Conservation (phyloP, 2,113 vertebrate species). For the Caracal caracal region DNA sequence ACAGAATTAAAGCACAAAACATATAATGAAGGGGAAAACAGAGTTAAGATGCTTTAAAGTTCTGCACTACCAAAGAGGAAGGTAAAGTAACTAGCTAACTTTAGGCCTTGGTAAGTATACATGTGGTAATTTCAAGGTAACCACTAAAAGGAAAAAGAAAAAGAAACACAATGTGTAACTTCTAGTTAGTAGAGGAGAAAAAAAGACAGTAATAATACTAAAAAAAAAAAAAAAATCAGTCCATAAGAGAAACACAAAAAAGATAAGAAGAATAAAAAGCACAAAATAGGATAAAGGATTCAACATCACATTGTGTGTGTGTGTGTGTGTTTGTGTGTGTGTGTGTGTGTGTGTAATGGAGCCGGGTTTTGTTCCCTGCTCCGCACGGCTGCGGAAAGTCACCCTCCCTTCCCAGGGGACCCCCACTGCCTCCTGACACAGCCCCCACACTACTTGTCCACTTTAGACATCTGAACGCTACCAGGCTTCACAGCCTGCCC, state of each 20-base stretch:
- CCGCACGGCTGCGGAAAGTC: not conserved
- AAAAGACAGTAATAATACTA: not conserved
- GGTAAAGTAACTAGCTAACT: conserved; percentile 15
- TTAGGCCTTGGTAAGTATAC: not conserved
- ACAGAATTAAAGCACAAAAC: conserved; percentile 17
- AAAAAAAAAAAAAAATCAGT: not conserved
- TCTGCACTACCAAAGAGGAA: conserved; percentile 31
- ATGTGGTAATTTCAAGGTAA: not conserved
- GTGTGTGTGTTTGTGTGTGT: not conserved
- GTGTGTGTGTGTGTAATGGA: not conserved
- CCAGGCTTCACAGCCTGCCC: not conserved
- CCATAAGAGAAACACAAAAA: conserved; percentile 9
- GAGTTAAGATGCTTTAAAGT: not conserved
- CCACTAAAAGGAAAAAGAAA: not conserved
- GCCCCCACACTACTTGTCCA: not conserved
- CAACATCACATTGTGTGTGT: not conserved
- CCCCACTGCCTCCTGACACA: not conserved
- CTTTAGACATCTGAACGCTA: not conserved
- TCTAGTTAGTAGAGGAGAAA: not conserved
- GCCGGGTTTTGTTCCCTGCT: not conserved
- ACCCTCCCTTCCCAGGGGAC: not conserved
- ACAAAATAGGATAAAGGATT: not conserved
- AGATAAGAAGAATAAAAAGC: not conserved
- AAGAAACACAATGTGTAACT: not conserved
- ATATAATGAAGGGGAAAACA: not conserved